Evolutionary conservation across 1,140 invertebrate species (phyloP).

Genomic region (Sminthurinus signatus): DNA sequence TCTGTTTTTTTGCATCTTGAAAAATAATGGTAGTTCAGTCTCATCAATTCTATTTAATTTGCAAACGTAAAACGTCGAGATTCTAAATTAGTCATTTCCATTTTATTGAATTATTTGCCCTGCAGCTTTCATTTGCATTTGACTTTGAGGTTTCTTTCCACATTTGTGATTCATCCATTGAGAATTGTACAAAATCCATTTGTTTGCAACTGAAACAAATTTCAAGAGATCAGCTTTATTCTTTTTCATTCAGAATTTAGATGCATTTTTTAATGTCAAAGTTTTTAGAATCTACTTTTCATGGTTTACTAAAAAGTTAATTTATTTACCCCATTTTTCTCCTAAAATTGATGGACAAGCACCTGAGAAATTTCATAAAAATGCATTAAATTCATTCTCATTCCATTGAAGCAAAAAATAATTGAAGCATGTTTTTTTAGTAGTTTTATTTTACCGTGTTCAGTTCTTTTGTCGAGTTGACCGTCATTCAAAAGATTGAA

Average conservation of each 20-base stretch:
- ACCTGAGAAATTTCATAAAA: too few relatives aligned
- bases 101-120: neutral
- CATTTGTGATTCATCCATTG: neutral
- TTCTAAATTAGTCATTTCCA: neutral
- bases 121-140: neutral
- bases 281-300: neutral
- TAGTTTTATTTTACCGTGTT: slow-evolving; percentile 1
- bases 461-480: neutral
- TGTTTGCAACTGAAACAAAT: slow-evolving; percentile 9
- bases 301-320: neutral
- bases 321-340: slow-evolving; percentile 11
- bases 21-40: too few relatives aligned
- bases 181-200: neutral
- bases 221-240: neutral
- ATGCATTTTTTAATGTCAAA: neutral
- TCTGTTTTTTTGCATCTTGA: too few relatives aligned
- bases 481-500: neutral
- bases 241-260: neutral
- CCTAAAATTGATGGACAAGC: slow-evolving; percentile 4
- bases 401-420: too few relatives aligned
- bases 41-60: too few relatives aligned
- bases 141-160: neutral
- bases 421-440: too few relatives aligned
- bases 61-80: too few relatives aligned
- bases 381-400: too few relatives aligned